These are phyloP conservation scores for Acrocephalus arundinaceus DNA, from an alignment of 2,113 vertebrate species.

Conservation along the genomic window DNA sequence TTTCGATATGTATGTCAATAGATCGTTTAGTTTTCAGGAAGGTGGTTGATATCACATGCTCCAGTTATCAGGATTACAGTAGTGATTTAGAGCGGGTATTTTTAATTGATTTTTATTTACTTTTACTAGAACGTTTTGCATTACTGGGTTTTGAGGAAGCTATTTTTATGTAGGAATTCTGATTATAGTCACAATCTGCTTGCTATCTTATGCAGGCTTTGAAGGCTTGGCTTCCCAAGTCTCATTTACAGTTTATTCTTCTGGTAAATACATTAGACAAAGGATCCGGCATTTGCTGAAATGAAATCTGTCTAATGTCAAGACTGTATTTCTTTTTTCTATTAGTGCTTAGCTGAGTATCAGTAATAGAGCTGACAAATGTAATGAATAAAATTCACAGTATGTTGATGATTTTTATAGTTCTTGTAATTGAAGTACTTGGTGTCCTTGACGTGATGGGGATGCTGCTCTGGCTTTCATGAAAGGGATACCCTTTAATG, in stretches of 20 bases:
- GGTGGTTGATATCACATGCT: not conserved
- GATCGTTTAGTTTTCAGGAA: not conserved
- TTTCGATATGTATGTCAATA: not conserved
- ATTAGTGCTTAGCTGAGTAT: not conserved
- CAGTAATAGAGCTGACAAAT: not conserved
- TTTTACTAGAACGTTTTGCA: not conserved
- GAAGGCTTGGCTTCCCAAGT: not conserved
- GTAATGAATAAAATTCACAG: not conserved
- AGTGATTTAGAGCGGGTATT: not conserved
- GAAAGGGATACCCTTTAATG: not conserved
- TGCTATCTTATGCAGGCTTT: not conserved
- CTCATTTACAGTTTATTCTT: not conserved
- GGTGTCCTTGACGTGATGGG: not conserved
- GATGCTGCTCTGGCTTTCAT: not conserved
- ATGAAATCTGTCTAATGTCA: not conserved
- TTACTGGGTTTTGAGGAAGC: not conserved
- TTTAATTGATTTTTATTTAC: not conserved
- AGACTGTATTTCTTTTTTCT: not conserved
- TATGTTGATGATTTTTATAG: not conserved
- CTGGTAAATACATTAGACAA: not conserved
- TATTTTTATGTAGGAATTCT: not conserved
- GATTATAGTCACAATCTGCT: not conserved
- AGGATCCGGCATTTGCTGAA: not conserved
- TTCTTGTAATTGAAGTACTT: slow-evolving; percentile 15
- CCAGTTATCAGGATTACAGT: not conserved